Evolutionary conservation across 1,140 invertebrate genomes (phyloP), one percentile per base, ranked within the genome.

Genomic region (Drosophila varians): DNA sequence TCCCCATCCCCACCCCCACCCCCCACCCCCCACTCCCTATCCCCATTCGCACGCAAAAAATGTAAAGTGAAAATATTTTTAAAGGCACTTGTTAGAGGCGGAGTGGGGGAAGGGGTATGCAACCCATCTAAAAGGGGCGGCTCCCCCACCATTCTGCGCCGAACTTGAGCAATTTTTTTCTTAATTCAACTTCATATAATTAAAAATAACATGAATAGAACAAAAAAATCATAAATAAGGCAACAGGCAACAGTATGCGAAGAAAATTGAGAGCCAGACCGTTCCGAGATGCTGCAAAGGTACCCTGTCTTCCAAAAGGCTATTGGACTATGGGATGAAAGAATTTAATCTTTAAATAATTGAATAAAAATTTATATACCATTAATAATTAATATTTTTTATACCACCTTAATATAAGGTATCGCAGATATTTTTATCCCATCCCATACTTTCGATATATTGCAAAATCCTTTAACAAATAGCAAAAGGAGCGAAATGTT

Each of bases 41-140:
- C 55, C 61, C 69, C 31, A 52, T 69, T 60, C 73, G 55, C 79
- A 84, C 79, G 79, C 79, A 84, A 84, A 84, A 84, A 79, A 84
- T 86, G 75, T 84, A 79, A 84, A 84, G 82, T 86, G 76, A 71
- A 75, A 54, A 76, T 84, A 58, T 71, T 74, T 74, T 78, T 83
- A 69, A 74, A 87, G 68, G 62, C 80, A 86, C 76, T 84, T 70
- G 51, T 57, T 25, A 43, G 34, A 36, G 31, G 34, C 2, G 25
- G 23, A 3, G 11, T 25, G 34, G 43, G 11, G 4, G 6, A 38
- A 12, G 21, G 34, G n/a, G n/a, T n/a, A n/a, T n/a, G n/a, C n/a
- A n/a, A n/a, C n/a, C n/a, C n/a, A n/a, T n/a, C n/a, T n/a, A n/a
- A n/a, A n/a, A 21, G 21, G 21, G 21, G 21, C 21, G 4, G 21